Percentiles rank a stretch among this genome's conserved stretches.
These are phyloP conservation scores for Cinara cedri DNA, from an alignment of 2,888 invertebrate genomes.

Conservation along the genomic window DNA sequence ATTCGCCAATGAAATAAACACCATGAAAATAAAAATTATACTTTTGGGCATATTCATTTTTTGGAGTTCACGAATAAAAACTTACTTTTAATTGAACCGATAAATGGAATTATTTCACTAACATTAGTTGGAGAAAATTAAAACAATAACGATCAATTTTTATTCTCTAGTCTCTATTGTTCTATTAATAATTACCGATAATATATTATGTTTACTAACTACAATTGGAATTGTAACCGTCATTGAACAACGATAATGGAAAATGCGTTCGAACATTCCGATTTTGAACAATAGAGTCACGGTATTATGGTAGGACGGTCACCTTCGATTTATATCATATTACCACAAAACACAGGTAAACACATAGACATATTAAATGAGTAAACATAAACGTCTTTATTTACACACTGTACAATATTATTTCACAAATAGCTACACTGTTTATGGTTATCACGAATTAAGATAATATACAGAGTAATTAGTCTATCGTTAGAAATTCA, in stretches of 20 bases:
- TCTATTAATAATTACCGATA: constrained; percentile 26
- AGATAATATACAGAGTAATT: too few species aligned
- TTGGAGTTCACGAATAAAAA: neutral
- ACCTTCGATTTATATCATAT: neutral
- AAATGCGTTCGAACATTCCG: constrained; percentile 6
- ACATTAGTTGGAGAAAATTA: too few species aligned
- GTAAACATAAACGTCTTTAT: neutral
- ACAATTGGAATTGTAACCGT: constrained; percentile 56
- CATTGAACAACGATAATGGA: constrained; percentile 51
- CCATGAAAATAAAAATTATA: neutral
- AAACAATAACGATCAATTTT: neutral
- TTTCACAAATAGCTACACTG: neutral
- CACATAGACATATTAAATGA: too few species aligned
- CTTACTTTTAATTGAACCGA: too few species aligned
- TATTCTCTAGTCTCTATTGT: constrained; percentile 21
- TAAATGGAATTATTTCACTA: neutral
- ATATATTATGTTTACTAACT: constrained; percentile 36
- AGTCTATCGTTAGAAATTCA: too few species aligned
- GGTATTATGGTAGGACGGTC: neutral
- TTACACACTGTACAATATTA: neutral
- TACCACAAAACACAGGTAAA: neutral
- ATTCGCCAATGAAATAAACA: neutral
- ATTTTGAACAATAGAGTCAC: constrained; percentile 43
- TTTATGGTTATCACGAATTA: too few species aligned
- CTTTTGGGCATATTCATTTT: constrained; percentile 16